phyloP scores from a whole-genome alignment of 2,797 vertebrate genomes.

The Eulemur mongoz region DNA sequence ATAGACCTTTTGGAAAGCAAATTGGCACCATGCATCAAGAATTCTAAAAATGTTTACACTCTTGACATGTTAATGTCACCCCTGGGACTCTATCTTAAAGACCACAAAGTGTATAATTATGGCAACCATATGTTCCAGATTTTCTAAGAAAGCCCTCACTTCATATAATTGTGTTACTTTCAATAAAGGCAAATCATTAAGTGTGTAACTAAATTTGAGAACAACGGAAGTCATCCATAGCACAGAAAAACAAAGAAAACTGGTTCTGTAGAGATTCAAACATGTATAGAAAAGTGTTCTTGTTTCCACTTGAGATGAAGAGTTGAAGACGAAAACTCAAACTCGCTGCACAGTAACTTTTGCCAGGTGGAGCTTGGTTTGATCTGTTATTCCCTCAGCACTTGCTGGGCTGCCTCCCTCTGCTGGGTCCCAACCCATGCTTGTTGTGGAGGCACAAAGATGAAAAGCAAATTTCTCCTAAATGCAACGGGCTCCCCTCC shows the following conservation, averaged over 20 bases:
- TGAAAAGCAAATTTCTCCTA: not conserved
- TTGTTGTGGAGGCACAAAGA: not conserved
- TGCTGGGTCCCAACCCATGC: rapidly evolving
- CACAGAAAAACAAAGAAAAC: not conserved
- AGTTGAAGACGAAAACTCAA: not conserved
- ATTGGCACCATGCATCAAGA: not conserved
- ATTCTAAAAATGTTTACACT: not conserved
- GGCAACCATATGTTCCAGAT: not conserved
- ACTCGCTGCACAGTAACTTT: not conserved
- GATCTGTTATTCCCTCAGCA: not conserved
- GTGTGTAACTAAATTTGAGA: not conserved
- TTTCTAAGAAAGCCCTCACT: slow-evolving; percentile 13
- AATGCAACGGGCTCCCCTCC: rapidly evolving
- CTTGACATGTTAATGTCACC: not conserved
- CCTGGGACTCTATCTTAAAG: not conserved
- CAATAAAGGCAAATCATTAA: not conserved
- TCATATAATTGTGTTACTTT: not conserved
- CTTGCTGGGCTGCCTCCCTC: not conserved
- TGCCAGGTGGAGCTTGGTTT: not conserved
- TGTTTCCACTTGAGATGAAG: not conserved
- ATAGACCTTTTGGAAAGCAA: not conserved
- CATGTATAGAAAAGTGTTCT: rapidly evolving
- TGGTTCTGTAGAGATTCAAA: not conserved
- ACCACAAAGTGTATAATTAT: not conserved
- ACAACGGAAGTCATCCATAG: not conserved